phyloP scores from a whole-genome alignment of 2,888 invertebrate species.

The Synergus itoensis region DNA sequence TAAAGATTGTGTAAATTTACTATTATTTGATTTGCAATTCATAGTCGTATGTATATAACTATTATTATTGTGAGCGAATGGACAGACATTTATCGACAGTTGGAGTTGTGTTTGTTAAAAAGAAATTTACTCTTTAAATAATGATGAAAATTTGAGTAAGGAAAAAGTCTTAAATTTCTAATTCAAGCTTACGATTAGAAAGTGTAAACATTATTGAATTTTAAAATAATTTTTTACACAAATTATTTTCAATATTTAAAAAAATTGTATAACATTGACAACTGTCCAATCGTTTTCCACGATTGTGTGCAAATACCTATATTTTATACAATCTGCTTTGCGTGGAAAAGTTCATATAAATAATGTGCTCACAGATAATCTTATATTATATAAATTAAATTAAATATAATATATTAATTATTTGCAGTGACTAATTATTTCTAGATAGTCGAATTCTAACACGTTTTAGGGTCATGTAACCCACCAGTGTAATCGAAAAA shows the following conservation, averaged over 20 bases:
- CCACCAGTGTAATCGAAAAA: background rate
- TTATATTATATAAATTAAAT: constrained; percentile 16
- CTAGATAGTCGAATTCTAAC: background rate
- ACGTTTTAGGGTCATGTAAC: constrained; percentile 9
- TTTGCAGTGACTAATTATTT: background rate
- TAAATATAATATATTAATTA: constrained; percentile 19
- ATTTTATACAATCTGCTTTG: constrained; percentile 17
- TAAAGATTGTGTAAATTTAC: background rate
- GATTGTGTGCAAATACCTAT: background rate
- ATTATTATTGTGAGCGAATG: constrained; percentile 3
- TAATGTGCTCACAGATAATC: constrained; percentile 16
- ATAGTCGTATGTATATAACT: background rate
- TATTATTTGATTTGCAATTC: background rate
- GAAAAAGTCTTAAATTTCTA: no score
- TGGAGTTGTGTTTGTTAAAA: background rate
- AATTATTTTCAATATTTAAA: background rate
- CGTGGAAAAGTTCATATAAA: constrained; percentile 5
- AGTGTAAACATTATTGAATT: no score
- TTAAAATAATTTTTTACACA: no score
- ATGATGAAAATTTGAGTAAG: background rate
- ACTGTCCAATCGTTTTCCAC: background rate
- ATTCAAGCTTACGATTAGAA: no score
- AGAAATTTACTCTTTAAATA: background rate
- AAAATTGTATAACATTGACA: background rate
- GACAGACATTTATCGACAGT: background rate